Conservation (phyloP, 2,888 invertebrate genomes). For the Polyommatus icarus region DNA sequence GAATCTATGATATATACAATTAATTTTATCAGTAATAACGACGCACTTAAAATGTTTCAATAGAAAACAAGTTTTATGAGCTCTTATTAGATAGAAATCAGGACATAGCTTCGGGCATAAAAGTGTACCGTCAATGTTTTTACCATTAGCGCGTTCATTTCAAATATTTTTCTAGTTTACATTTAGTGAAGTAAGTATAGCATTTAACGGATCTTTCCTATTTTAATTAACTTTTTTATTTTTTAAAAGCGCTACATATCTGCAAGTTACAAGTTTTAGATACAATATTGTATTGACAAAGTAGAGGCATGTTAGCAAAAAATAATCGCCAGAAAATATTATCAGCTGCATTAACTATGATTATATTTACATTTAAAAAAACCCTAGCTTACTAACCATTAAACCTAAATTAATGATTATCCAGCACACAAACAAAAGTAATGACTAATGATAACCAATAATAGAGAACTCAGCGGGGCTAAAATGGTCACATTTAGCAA, state of each 20-base stretch:
- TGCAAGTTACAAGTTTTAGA: background rate
- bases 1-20: background rate
- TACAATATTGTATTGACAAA: background rate
- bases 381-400: too few species aligned
- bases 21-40: constrained; percentile 7
- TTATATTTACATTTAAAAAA: too few species aligned
- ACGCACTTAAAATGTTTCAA: constrained; percentile 20
- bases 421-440: too few species aligned
- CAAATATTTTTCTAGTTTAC: background rate
- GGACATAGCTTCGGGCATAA: constrained; percentile 3
- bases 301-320: background rate
- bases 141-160: background rate
- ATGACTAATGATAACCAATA: too few species aligned
- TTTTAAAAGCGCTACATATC: background rate
- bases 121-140: constrained; percentile 5
- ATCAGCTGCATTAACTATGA: too few species aligned
- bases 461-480: background rate
- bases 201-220: background rate
- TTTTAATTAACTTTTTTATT: background rate
- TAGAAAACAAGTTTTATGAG: constrained; percentile 24
- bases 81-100: constrained; percentile 16
- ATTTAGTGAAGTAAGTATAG: background rate
- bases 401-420: too few species aligned
- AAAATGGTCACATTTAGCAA: too few species aligned
- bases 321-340: too few species aligned